Evolutionary conservation across 2,113 vertebrate genomes (phyloP).

Genomic region (Zosterops borbonicus): DNA sequence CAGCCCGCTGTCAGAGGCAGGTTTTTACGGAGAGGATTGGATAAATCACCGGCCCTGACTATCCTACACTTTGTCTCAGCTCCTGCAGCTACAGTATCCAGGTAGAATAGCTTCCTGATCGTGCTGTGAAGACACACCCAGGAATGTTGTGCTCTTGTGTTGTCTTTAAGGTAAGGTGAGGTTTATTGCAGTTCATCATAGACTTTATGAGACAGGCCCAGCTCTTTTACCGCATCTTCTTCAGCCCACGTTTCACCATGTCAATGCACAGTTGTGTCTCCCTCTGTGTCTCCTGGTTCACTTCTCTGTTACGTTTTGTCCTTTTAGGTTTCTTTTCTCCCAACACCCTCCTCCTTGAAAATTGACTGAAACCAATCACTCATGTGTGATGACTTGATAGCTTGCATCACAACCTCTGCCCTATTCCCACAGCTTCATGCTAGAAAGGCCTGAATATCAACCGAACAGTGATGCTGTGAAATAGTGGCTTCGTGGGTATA

Average conservation of each 20-base stretch:
- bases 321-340: neutral
- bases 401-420: neutral
- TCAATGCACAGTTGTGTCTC: neutral
- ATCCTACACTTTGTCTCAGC: conserved; percentile 76
- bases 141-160: conserved; percentile 66
- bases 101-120: conserved; percentile 77
- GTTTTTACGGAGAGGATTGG: conserved; percentile 71
- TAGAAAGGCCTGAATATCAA: neutral
- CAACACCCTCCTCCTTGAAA: neutral
- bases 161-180: conserved; percentile 70
- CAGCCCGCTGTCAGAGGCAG: conserved; percentile 76
- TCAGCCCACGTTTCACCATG: neutral
- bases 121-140: conserved; percentile 70
- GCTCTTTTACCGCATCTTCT: neutral
- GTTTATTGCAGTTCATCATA: neutral
- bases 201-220: neutral
- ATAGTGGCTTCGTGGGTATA: neutral
- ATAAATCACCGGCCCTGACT: conserved; percentile 77
- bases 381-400: neutral
- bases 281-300: neutral
- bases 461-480: neutral
- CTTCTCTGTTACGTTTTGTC: neutral
- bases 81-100: conserved; percentile 75
- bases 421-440: neutral
- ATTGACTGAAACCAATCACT: neutral